Evolutionary conservation across 1,140 invertebrate genomes (phyloP).

Genomic region (Zaprionus ghesquierei): DNA sequence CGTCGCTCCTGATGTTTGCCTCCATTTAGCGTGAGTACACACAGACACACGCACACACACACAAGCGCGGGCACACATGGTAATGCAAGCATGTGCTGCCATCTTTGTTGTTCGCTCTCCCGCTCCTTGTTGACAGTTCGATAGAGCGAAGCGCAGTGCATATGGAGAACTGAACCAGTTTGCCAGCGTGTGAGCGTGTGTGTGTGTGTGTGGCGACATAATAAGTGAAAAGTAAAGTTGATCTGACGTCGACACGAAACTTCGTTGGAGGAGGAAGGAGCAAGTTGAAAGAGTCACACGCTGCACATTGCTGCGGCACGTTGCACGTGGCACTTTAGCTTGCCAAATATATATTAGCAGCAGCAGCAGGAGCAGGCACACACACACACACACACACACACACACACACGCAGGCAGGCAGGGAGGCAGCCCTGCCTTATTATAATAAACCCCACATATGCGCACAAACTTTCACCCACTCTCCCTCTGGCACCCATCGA

Average conservation of each 20-base stretch:
- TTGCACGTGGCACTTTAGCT: conserved; percentile 47
- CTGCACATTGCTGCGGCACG: conserved; percentile 41
- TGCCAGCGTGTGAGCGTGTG: neutral
- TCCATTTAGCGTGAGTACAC: conserved; percentile 17
- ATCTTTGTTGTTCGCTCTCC: conserved; percentile 23
- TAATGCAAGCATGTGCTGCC: conserved; percentile 15
- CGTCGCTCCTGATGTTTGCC: conserved; percentile 55
- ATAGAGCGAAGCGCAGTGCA: conserved; percentile 22
- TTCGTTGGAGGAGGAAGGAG: conserved; percentile 10
- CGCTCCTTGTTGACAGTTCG: conserved; percentile 43
- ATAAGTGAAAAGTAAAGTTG: conserved; percentile 39
- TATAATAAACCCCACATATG: neutral
- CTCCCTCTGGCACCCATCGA: conserved; percentile 37
- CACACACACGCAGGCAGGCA: neutral
- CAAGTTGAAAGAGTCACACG: conserved; percentile 36
- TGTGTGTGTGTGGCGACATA: conserved; percentile 35
- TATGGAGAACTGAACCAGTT: conserved; percentile 26
- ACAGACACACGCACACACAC: conserved; percentile 8
- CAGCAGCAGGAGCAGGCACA: neutral
- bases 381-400: neutral
- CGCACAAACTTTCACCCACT: neutral
- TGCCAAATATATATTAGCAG: conserved; percentile 56
- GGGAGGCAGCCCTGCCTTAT: neutral
- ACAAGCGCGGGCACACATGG: conserved; percentile 2
- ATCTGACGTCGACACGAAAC: conserved; percentile 55